Conservation (phyloP, 2,113 vertebrate species). For the Fregetta grallaria region DNA sequence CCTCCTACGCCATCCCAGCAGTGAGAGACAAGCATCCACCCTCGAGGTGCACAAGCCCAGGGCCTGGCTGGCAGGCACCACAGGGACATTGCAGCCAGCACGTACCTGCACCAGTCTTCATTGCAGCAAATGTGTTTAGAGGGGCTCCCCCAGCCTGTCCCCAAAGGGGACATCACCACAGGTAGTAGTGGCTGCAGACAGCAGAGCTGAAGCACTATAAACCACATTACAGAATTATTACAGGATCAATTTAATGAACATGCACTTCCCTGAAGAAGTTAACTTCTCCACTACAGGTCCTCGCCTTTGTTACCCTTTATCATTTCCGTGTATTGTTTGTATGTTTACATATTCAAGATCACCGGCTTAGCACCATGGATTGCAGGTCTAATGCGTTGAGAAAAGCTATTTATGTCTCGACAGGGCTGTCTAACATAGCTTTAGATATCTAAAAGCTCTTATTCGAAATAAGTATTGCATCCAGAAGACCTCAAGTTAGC, state of each 20-base stretch:
- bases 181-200: neutral
- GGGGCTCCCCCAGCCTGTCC: neutral
- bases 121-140: neutral
- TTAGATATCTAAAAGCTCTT: neutral
- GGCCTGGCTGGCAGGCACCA: neutral
- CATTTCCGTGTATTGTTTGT: neutral
- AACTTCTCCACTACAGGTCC: neutral
- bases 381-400: neutral
- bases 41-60: fast-evolving
- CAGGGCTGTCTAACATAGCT: neutral
- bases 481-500: neutral
- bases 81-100: neutral
- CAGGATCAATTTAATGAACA: neutral
- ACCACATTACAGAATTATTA: neutral
- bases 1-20: neutral
- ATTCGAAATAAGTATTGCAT: neutral
- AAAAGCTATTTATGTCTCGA: neutral
- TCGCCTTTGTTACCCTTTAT: neutral
- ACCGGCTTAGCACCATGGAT: neutral
- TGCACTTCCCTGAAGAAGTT: neutral
- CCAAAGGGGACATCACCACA: neutral
- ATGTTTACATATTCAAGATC: neutral
- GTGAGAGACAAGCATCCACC: neutral
- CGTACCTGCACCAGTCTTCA: neutral
- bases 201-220: neutral